A percentile compares a stretch with the other conserved stretches of the same genome.
Evolutionary conservation across 1,140 invertebrate species (phyloP).

Genomic region (Zophobas atratus): DNA sequence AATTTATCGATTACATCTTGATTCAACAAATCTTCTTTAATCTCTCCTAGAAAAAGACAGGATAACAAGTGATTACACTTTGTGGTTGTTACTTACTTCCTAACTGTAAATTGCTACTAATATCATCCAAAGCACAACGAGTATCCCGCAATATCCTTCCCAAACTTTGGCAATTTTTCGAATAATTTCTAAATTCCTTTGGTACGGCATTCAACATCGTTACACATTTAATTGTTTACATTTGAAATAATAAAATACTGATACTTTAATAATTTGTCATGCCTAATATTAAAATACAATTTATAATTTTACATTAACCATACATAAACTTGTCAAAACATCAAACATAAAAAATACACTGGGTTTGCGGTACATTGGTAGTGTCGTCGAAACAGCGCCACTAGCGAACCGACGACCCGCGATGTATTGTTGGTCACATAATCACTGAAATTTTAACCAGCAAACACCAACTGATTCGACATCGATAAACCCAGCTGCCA

Average conservation of each 20-base stretch:
- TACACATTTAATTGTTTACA: slow-evolving; percentile 1
- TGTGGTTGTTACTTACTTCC: slow-evolving; percentile 71
- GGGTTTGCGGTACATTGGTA: no score
- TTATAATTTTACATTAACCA: slow-evolving; percentile 24
- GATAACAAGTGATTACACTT: slow-evolving; percentile 47
- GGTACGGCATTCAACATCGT: slow-evolving; percentile 58
- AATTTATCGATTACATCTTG: slow-evolving; percentile 70
- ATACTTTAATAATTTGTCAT: slow-evolving; percentile 40
- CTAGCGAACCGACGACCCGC: no score
- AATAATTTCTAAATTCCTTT: slow-evolving; percentile 63
- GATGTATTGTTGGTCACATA: no score
- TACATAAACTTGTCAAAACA: slow-evolving; percentile 32
- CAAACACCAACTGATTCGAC: no score
- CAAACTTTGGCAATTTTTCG: slow-evolving; percentile 62
- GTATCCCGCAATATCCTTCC: slow-evolving; percentile 78
- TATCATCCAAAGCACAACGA: slow-evolving; percentile 75
- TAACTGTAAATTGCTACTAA: slow-evolving; percentile 75
- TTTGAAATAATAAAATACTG: slow-evolving; percentile 47
- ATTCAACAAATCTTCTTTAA: slow-evolving; percentile 70
- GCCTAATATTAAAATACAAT: slow-evolving; percentile 45
- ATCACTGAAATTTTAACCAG: no score
- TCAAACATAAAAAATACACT: slow-evolving; percentile 15
- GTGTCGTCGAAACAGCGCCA: no score
- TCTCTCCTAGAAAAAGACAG: slow-evolving; percentile 67
- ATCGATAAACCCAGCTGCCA: no score